Base-by-base conservation (phyloP, 2,888 invertebrate genomes). In the Gonocerus acuteangulatus region DNA sequence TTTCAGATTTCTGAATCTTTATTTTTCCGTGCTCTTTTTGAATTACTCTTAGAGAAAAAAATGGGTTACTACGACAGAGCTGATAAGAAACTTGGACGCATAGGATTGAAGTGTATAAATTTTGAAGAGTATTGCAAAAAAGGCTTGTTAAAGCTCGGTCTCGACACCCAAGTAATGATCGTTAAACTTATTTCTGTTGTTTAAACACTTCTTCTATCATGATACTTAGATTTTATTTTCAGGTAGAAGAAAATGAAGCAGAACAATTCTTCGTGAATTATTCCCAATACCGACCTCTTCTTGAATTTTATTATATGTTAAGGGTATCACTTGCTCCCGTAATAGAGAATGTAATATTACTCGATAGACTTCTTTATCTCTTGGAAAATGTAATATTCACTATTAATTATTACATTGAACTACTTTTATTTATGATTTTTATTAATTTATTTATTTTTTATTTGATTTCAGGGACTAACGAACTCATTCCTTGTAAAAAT, bases 281-380 rank as follows among this genome's bases (percentile, higher is more conserved):
- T 68, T 67, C 72, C n/a, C 48, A 70, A 7, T 75, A 80, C 42
- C 77, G 79, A 71, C 77, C 80, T 69, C 80, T 82, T 70, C 75
- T 91, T 60, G 79, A 85, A 66, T 71, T 85, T 56, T 94, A 91
- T 73, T 89, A 89, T 77, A 79, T 89, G 68, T 71, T 93, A 45
- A 80, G 91, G 65, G 79, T 87, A 70, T 79, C 83, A 63, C 77
- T 91, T 67, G 88, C 92, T 1, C 87, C 89, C 16, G 81, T 88
- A 18, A 76, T 95, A 16, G 95, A 95, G 73, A 80, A 83, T 68
- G 76, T 91, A 2, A 86, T 95, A 69, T 76, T 94, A 62, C 76
- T 93, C 59, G 95, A 95, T 74, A 80, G 92, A 69, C 73, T 89
- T 44, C 76, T 88, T 69, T 94, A 79, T 78, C 79, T 95, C 27